Evolutionary conservation across 2,888 invertebrate genomes (phyloP), one percentile per base, ranked within the genome.

Genomic region (Aspidapion aeneum): DNA sequence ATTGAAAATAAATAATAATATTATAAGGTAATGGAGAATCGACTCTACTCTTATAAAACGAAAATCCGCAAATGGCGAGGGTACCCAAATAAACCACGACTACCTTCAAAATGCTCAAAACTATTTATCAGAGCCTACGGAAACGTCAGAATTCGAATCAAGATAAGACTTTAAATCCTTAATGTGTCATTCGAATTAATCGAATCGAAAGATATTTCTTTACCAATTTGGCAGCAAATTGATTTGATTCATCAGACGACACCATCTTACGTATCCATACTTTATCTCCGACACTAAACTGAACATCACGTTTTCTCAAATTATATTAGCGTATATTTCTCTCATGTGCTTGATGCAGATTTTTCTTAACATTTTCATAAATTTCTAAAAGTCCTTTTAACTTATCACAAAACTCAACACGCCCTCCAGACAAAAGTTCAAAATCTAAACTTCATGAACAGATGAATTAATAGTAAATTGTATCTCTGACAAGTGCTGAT

Each of bases 391-490:
- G 21, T 58, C 21, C 22, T 54, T 59, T n/a, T 1, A 56, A 18
- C 18, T 61, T 22, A 18, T 55, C 35, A 35, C 12, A 20, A 58
- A 58, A 58, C 21, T 18, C 1, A n/a, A 58, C 18, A 1, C 58
- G 50, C 22, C 59, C n/a, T 17, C 54, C n/a, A 52, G 54, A 18
- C 18, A 52, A 18, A 7, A 52, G 9, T 52, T 52, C 49, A 60
- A 60, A 54, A 18, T 55, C 50, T 70, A 73, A 0, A 69, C 63
- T 52, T 70, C 68, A 57, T 74, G 72, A 0, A 67, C 60, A 1
- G 73, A 64, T 2, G 72, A 73, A 20, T 70, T 56, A 0, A 76
- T 64, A 1, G 74, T 73, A 55, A 68, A 70, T 1, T 60, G 69
- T 3, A 73, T 68, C n/a, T 73, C 58, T 9, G 61, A 60, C 1